Percentiles rank a stretch among this genome's conserved stretches.
Conservation (phyloP, 2,797 vertebrate genomes). For the Bradypodion ventrale region DNA sequence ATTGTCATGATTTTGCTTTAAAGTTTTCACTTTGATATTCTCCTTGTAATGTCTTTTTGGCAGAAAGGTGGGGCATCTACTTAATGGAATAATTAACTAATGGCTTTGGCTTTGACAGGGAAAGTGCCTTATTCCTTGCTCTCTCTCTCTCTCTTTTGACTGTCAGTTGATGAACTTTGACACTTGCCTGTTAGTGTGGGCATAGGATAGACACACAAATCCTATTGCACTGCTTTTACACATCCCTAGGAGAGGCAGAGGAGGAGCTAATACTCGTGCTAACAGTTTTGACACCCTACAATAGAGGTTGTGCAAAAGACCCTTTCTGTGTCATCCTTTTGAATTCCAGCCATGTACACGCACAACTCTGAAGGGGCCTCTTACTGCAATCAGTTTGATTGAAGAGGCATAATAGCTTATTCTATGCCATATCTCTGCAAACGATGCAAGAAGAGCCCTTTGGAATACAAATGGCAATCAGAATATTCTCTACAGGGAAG, state of each 20-base stretch:
- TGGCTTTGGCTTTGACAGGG: too few species aligned
- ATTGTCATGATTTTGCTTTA: too few species aligned
- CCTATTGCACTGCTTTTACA: neutral
- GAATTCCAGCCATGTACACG: constrained; percentile 5
- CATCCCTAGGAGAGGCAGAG: too few species aligned
- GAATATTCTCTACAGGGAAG: neutral
- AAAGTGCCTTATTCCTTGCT: too few species aligned
- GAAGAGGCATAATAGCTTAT: constrained; percentile 26
- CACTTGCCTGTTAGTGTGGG: neutral
- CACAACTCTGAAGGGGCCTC: neutral
- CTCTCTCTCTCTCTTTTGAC: too few species aligned
- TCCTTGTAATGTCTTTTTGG: too few species aligned
- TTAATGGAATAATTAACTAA: too few species aligned
- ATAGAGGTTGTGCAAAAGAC: neutral
- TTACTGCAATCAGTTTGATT: constrained; percentile 34
- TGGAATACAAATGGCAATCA: constrained; percentile 19
- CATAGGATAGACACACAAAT: neutral
- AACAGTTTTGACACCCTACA: neutral
- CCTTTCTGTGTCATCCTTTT: neutral
- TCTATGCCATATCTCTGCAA: neutral
- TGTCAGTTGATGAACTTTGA: neutral
- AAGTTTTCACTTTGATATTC: too few species aligned
- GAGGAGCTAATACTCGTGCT: neutral
- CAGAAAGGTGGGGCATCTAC: too few species aligned
- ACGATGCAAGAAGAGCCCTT: neutral